phyloP scores from a whole-genome alignment of 2,888 invertebrate genomes.

The Calameuta pallipes region DNA sequence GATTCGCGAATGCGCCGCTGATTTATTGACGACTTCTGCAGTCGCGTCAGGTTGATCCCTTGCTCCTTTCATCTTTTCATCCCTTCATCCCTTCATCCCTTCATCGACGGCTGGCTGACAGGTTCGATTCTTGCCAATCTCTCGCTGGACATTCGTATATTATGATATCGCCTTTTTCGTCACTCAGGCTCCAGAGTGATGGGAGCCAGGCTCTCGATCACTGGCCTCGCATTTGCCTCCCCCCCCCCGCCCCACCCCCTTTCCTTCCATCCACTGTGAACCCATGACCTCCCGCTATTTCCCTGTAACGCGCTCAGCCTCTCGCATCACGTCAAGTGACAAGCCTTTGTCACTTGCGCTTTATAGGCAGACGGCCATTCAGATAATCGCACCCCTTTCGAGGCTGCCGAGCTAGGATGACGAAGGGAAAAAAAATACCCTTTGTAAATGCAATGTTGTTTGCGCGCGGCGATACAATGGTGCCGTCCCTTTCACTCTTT shows the following conservation, averaged over 20 bases:
- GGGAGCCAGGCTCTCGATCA: conserved; percentile 2
- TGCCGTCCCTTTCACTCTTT: background rate
- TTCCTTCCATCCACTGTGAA: background rate
- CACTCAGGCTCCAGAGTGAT: background rate
- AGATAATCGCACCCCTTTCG: conserved; percentile 21
- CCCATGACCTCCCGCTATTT: conserved; percentile 3
- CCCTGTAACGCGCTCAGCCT: conserved; percentile 1
- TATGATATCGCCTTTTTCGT: conserved; percentile 34
- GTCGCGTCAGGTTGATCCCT: background rate
- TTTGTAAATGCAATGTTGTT: background rate
- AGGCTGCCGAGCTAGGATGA: conserved; percentile 17
- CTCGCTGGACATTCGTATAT: conserved; percentile 10
- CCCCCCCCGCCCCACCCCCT: conserved; percentile 15
- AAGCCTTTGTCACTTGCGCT: conserved; percentile 36
- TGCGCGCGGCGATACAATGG: background rate
- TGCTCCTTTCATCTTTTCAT: too few relatives aligned
- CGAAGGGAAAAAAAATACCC: background rate
- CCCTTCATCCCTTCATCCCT: too few relatives aligned
- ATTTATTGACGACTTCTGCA: background rate
- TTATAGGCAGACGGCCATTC: conserved; percentile 13
- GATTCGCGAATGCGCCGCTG: too few relatives aligned
- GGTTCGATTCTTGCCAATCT: background rate
- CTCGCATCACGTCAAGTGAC: conserved; percentile 32
- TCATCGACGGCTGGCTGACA: background rate
- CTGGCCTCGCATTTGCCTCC: conserved; percentile 11